Percentiles rank a stretch among this genome's conserved stretches.
Conservation (phyloP, 1,140 invertebrate genomes). For the Ptiloglossa arizonensis region DNA sequence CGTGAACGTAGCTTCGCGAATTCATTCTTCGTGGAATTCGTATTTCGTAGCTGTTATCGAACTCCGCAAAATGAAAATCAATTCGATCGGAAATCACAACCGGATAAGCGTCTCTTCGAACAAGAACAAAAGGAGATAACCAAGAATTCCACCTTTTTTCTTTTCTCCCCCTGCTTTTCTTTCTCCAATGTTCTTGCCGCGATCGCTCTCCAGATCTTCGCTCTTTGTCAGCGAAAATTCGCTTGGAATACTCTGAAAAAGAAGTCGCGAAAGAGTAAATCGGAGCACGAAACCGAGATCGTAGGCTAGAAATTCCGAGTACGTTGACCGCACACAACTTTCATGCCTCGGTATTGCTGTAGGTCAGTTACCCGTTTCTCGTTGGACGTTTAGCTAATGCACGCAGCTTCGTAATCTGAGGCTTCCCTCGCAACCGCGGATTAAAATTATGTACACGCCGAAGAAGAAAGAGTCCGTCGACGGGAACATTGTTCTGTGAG, state of each 20-base stretch:
- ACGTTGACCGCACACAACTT: conserved; percentile 56
- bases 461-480: neutral
- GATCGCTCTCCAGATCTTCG: neutral
- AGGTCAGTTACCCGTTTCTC: conserved; percentile 62
- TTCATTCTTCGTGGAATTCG: neutral
- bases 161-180: neutral
- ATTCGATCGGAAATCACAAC: neutral
- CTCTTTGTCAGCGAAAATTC: neutral
- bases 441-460: conserved; percentile 18
- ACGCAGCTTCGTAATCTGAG: conserved; percentile 38
- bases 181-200: no score
- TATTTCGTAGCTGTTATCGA: neutral
- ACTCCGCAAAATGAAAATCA: neutral
- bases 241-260: neutral
- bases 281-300: conserved; percentile 48
- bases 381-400: conserved; percentile 45
- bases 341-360: conserved; percentile 46
- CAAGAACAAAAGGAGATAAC: neutral
- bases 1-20: neutral
- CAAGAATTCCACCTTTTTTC: neutral
- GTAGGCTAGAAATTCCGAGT: conserved; percentile 44
- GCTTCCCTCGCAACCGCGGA: conserved; percentile 30
- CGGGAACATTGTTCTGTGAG: neutral
- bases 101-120: neutral
- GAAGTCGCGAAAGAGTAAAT: conserved; percentile 6